A percentile compares a stretch with the other conserved stretches of the same genome.
Evolutionary conservation across 2,888 invertebrate species (phyloP).

Genomic region (Cabera pusaria): DNA sequence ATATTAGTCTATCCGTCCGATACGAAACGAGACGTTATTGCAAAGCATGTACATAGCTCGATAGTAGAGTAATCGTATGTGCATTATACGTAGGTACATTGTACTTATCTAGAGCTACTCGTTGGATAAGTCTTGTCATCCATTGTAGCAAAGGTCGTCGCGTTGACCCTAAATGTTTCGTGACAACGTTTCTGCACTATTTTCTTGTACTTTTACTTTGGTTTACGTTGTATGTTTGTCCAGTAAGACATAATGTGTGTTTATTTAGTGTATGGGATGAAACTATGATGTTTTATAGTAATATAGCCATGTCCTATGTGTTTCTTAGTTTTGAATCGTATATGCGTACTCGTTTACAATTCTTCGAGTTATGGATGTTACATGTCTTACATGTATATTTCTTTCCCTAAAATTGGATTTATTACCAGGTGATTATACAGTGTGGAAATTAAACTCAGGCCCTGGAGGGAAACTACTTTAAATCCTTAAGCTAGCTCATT

Average conservation of each 20-base stretch:
- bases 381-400: no score
- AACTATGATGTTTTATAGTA: slow-evolving; percentile 4
- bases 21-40: slow-evolving; percentile 33
- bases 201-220: slow-evolving; percentile 5
- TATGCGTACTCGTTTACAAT: not conserved
- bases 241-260: slow-evolving; percentile 10
- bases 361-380: no score
- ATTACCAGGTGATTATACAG: no score
- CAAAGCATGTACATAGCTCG: no score
- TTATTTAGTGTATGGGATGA: slow-evolving; percentile 14
- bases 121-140: slow-evolving; percentile 37
- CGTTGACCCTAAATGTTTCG: slow-evolving; percentile 16
- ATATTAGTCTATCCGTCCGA: slow-evolving; percentile 40
- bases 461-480: no score
- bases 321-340: slow-evolving; percentile 1
- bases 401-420: no score
- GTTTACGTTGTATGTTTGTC: slow-evolving; percentile 1
- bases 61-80: no score
- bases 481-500: no score
- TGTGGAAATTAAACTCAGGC: no score
- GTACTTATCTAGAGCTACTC: no score
- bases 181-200: slow-evolving; percentile 8
- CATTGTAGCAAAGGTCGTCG: slow-evolving; percentile 34
- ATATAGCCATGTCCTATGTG: not conserved
- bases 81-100: no score